Base-by-base conservation (phyloP, 2,113 vertebrate species). In the Ailurus styani region DNA sequence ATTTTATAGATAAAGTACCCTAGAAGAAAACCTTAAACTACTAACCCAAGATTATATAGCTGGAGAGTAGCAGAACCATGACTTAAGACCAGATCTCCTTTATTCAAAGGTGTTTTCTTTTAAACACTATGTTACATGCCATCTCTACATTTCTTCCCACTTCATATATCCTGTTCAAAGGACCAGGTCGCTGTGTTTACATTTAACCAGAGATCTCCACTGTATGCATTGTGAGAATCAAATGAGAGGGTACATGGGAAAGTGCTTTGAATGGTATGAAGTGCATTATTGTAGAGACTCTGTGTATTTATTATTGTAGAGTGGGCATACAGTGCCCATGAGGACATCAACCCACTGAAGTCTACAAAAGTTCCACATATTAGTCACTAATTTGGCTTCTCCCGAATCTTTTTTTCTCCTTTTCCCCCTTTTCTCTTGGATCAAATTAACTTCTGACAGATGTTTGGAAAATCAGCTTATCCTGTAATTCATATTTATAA, bases 401-500 rank as follows among this genome's bases (percentile, higher is more conserved):
- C 54, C 82, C 15, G 62, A 92, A 91, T 87, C 62, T 79, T 93
- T 73, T 85, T 64, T 29, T 90, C 62, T 87, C 91, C 55, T 79
- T 57, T n/a, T 21, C 4, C 11, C 2, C 11, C 31, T 82, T 91
- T 94, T 96, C 84, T 95, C 87, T 97, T 93, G 95, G 92, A 97
- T 97, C 84, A 93, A 45, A 95, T 96, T 97, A 97, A 90, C 86
- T 92, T 96, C 91, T 97, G 97, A 97, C 97, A 97, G 96, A 97
- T 98, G 96, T 98, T 96, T 97, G 93, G 97, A 96, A 98, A 97
- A 94, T 96, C 93, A 82, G 87, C 91, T 97, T 97, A 96, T 97
- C 95, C 97, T 96, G 95, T 97, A 96, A 93, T 97, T 97, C 93
- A 87, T 98, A 97, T 98, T 98, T 97, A 97, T 98, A 98, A 98